A percentile compares a stretch with the other conserved stretches of the same genome.
phyloP scores from a whole-genome alignment of 2,888 invertebrate genomes.

The Hydrotaea cyrtoneurina region DNA sequence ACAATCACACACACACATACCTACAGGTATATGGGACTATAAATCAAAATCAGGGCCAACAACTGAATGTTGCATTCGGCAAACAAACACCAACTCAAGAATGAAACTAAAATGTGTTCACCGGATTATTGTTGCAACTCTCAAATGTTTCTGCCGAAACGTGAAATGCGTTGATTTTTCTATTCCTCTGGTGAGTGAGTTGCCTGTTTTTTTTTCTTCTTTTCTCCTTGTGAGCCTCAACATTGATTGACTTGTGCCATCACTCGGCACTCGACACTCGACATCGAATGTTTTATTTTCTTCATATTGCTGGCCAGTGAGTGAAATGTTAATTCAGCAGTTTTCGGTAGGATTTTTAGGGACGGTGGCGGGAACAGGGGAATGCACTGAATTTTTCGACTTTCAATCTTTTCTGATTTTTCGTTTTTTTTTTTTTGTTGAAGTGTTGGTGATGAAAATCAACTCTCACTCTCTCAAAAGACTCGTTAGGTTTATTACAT shows the following conservation, averaged over 20 bases:
- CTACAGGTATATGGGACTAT: background rate
- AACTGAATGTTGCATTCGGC: background rate
- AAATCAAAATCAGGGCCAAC: background rate
- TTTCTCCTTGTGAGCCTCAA: background rate
- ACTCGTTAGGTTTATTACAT: conserved; percentile 63
- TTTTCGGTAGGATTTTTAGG: background rate
- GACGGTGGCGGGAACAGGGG: background rate
- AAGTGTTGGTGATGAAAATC: background rate
- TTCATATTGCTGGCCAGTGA: background rate
- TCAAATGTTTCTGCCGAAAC: background rate
- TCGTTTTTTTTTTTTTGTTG: background rate
- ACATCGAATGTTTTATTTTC: background rate
- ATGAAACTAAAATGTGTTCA: background rate
- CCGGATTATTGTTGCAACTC: background rate
- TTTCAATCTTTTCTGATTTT: conserved; percentile 22
- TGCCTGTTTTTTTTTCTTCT: background rate
- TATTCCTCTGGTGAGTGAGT: background rate
- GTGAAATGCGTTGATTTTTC: conserved; percentile 6
- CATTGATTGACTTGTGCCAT: conserved; percentile 54
- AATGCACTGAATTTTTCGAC: conserved; percentile 5
- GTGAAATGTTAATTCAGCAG: conserved; percentile 53
- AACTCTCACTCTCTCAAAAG: conserved; percentile 49
- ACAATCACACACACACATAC: background rate
- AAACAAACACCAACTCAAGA: background rate
- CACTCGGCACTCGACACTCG: background rate